phyloP scores from a whole-genome alignment of 2,113 vertebrate species.

The Larimichthys polyactis region DNA sequence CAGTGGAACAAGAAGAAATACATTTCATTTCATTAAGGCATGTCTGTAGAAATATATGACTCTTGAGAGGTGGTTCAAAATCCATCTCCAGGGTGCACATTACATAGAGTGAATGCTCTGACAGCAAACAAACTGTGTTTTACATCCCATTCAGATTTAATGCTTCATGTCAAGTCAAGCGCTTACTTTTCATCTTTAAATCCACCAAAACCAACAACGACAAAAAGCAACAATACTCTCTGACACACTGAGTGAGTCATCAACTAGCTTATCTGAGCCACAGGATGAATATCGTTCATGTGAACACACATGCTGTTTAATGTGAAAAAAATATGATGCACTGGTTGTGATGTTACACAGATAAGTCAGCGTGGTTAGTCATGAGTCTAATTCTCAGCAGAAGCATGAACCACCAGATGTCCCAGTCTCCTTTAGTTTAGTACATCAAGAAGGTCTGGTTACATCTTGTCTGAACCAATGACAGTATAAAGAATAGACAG shows the following conservation, averaged over 20 bases:
- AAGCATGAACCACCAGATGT: not conserved
- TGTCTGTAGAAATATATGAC: not conserved
- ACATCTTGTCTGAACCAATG: not conserved
- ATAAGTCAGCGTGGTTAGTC: not conserved
- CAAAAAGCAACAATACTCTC: not conserved
- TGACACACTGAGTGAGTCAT: not conserved
- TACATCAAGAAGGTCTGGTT: not conserved
- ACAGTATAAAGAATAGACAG: no score
- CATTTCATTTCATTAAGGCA: not conserved
- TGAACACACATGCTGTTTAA: constrained; percentile 2
- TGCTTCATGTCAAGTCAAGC: not conserved
- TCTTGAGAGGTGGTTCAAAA: not conserved
- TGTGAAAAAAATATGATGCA: not conserved
- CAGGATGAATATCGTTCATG: not conserved
- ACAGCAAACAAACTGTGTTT: not conserved
- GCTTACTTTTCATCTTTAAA: not conserved
- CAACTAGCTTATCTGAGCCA: not conserved
- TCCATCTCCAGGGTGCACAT: not conserved
- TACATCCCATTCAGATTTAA: not conserved
- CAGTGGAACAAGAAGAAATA: not conserved
- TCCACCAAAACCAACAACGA: not conserved
- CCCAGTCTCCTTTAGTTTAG: not conserved
- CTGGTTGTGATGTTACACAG: not conserved
- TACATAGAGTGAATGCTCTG: not conserved
- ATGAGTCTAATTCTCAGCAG: not conserved